Evolutionary conservation across 2,888 invertebrate species (phyloP).

Genomic region (Diplolepis rosae): DNA sequence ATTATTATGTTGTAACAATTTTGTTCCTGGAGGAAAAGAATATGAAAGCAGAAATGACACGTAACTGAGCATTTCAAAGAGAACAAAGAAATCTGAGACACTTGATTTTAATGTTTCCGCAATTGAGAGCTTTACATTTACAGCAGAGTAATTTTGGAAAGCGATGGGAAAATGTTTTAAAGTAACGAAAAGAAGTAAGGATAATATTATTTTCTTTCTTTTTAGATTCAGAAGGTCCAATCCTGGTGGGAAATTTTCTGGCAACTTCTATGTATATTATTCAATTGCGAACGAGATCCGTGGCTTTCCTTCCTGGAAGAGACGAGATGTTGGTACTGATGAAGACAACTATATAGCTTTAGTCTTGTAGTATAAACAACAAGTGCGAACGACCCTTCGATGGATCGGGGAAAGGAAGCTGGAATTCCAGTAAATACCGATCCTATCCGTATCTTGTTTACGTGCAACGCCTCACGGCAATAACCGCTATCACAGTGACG

Average conservation of each 20-base stretch:
- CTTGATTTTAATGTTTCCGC: neutral
- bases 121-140: neutral
- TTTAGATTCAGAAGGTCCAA: neutral
- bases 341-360: neutral
- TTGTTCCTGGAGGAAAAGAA: neutral
- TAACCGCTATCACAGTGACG: slow-evolving; percentile 2
- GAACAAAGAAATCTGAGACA: neutral
- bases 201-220: neutral
- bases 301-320: neutral
- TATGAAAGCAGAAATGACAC: neutral
- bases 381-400: slow-evolving; percentile 42
- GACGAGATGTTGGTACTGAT: too few species aligned
- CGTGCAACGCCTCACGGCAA: slow-evolving; percentile 28
- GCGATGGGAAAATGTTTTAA: neutral
- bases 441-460: slow-evolving; percentile 29
- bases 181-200: neutral
- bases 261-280: neutral
- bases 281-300: neutral
- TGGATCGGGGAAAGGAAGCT: slow-evolving; percentile 52
- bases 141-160: neutral
- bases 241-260: neutral
- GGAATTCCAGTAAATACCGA: slow-evolving; percentile 49
- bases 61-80: neutral
- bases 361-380: slow-evolving; percentile 8
- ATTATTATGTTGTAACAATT: neutral